Evolutionary conservation across 2,888 invertebrate species (phyloP).

Genomic region (Cyrtodaria siliqua): DNA sequence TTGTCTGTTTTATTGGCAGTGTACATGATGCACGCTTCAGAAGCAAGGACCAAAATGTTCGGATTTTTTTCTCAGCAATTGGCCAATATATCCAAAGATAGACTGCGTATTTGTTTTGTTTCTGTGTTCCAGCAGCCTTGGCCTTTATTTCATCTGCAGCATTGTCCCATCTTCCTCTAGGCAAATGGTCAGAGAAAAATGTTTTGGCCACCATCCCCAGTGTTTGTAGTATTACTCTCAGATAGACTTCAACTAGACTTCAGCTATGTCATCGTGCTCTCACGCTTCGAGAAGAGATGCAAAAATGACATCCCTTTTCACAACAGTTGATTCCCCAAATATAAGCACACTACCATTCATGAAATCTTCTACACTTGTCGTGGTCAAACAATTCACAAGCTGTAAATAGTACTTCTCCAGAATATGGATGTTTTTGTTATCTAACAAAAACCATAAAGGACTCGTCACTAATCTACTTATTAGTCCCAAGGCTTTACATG

Average conservation of each 20-base stretch:
- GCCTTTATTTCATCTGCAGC: slow-evolving; percentile 4
- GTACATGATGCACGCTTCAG: slow-evolving; percentile 6
- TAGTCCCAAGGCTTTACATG: slow-evolving; percentile 60
- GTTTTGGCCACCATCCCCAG: slow-evolving; percentile 2
- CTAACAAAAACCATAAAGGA: slow-evolving; percentile 46
- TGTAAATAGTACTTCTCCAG: slow-evolving; percentile 40
- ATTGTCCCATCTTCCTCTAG: slow-evolving; percentile 29
- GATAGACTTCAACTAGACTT: slow-evolving; percentile 11
- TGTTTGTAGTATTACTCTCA: slow-evolving; percentile 23
- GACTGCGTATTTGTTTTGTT: slow-evolving; percentile 35
- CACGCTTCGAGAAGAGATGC: slow-evolving; percentile 16
- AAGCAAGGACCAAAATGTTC: neutral
- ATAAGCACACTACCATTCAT: slow-evolving; percentile 14
- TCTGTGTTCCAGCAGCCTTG: neutral
- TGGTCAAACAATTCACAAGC: slow-evolving; percentile 26
- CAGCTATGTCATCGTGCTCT: slow-evolving; percentile 38
- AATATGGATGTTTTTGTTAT: slow-evolving; percentile 42
- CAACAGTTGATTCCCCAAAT: slow-evolving; percentile 5
- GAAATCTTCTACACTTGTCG: neutral
- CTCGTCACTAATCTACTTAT: slow-evolving; percentile 41
- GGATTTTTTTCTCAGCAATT: slow-evolving; percentile 24
- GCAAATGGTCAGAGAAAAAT: slow-evolving; percentile 36
- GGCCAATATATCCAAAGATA: slow-evolving; percentile 22
- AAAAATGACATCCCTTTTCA: slow-evolving; percentile 26
- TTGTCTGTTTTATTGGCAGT: neutral